Evolutionary conservation across 2,797 vertebrate genomes (phyloP).

Genomic region (Melanotaenia trifasciata): DNA sequence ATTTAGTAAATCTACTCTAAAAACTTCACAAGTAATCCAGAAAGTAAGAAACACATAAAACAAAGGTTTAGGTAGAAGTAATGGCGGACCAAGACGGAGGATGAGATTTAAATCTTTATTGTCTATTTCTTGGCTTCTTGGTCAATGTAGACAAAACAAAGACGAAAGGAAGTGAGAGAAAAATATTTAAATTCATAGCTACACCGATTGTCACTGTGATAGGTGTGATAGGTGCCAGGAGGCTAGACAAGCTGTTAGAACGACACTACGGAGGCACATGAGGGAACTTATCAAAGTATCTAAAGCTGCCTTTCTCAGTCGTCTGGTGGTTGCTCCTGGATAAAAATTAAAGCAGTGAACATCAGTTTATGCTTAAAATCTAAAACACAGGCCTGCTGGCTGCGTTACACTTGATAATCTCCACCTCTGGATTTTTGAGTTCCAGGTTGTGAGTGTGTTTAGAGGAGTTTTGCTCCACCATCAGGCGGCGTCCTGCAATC

Average conservation of each 20-base stretch:
- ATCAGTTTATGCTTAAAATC: not conserved
- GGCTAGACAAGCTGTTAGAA: not conserved
- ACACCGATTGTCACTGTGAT: not conserved
- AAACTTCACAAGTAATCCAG: not conserved
- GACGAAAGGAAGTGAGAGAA: not conserved
- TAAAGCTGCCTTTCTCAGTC: not conserved
- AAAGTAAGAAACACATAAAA: not conserved
- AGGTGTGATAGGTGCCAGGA: not conserved
- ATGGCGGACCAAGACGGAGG: not conserved
- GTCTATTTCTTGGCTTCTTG: conserved; percentile 11
- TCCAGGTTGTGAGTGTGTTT: not conserved
- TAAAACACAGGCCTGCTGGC: not conserved
- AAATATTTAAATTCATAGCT: not conserved
- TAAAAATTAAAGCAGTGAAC: not conserved
- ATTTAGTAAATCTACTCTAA: too few relatives aligned
- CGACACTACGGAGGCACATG: not conserved
- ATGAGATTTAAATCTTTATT: conserved; percentile 13
- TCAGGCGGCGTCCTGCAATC: conserved; percentile 39
- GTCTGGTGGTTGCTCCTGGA: not conserved
- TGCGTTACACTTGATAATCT: too few relatives aligned
- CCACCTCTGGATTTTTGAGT: not conserved
- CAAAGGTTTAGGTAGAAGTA: not conserved
- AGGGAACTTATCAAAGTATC: not conserved
- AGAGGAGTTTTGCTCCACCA: conserved; percentile 56
- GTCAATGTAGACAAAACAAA: not conserved